Conservation (phyloP, 2,113 vertebrate genomes). For the Phylloscopus trochilus region DNA sequence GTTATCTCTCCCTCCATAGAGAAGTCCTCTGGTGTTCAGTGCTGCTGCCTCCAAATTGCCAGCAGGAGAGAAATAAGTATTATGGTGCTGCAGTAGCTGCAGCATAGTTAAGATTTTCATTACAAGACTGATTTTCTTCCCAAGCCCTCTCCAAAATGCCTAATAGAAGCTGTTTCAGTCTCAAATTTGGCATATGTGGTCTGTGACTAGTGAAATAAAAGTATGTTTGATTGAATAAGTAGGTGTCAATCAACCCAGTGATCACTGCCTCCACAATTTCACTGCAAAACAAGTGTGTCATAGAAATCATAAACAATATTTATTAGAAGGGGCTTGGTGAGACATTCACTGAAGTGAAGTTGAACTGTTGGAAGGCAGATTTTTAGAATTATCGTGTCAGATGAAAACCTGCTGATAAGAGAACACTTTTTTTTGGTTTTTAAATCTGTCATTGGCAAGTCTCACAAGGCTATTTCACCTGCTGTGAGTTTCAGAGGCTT, state of each 20-base stretch:
- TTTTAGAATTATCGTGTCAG: background rate
- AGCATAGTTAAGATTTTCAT: conserved; percentile 8
- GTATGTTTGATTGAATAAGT: conserved; percentile 15
- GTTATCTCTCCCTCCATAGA: background rate
- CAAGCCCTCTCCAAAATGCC: background rate
- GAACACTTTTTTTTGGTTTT: background rate
- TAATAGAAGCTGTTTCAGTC: conserved; percentile 5
- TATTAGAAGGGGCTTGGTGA: background rate
- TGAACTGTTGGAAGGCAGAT: background rate
- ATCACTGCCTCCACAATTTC: background rate
- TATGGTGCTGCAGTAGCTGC: background rate
- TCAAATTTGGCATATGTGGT: background rate
- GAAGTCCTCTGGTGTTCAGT: background rate
- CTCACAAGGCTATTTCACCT: background rate
- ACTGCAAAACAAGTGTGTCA: background rate
- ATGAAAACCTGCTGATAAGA: background rate
- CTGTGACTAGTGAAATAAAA: background rate
- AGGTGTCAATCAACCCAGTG: conserved; percentile 1
- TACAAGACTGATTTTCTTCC: conserved; percentile 27
- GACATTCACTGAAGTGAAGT: background rate
- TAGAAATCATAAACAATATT: conserved; percentile 15
- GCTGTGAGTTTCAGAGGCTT: background rate
- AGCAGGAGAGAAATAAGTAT: background rate
- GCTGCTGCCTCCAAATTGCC: background rate
- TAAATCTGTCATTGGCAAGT: background rate